phyloP scores from a whole-genome alignment of 1,140 invertebrate species.

The Drosophila ficusphila region DNA sequence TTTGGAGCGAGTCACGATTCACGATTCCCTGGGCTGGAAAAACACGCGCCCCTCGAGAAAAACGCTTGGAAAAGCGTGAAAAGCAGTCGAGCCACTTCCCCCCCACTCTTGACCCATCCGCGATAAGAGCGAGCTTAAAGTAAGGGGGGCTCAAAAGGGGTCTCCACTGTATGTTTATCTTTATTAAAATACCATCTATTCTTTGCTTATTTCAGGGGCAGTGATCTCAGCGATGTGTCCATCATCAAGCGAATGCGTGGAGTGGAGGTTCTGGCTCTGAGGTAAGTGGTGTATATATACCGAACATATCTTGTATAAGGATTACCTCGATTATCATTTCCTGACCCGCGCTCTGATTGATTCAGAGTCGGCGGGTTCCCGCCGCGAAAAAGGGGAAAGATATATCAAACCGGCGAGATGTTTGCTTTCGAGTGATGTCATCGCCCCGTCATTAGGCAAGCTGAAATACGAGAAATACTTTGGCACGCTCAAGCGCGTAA shows the following conservation, averaged over 20 bases:
- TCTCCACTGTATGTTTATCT: slow-evolving; percentile 25
- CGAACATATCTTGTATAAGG: slow-evolving; percentile 1
- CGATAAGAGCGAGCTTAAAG: slow-evolving; percentile 21
- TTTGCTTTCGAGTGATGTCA: slow-evolving; percentile 53
- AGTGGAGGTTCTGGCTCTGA: slow-evolving; percentile 92
- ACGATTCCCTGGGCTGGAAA: slow-evolving; percentile 50
- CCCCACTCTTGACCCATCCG: slow-evolving; percentile 18
- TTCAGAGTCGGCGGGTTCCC: slow-evolving; percentile 3
- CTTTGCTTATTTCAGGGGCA: slow-evolving; percentile 88
- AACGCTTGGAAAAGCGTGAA: slow-evolving; percentile 25
- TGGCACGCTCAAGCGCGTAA: slow-evolving; percentile 79
- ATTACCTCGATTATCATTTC: slow-evolving; percentile 22
- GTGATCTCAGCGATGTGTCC: slow-evolving; percentile 91
- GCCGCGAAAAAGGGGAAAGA: slow-evolving; percentile 6
- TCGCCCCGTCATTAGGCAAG: slow-evolving; percentile 56
- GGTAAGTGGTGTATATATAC: slow-evolving; percentile 87
- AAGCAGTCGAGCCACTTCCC: slow-evolving; percentile 31
- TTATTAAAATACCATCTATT: slow-evolving; percentile 27
- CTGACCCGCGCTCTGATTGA: slow-evolving; percentile 14
- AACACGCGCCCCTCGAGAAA: slow-evolving; percentile 42
- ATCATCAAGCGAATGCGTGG: slow-evolving; percentile 90
- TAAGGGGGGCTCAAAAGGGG: slow-evolving; percentile 22
- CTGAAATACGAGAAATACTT: slow-evolving; percentile 61
- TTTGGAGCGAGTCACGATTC: slow-evolving; percentile 52
- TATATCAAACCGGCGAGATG: slow-evolving; percentile 12